These are phyloP conservation scores for Pherbina coryleti DNA, from an alignment of 2,888 invertebrate species.

Conservation along the genomic window DNA sequence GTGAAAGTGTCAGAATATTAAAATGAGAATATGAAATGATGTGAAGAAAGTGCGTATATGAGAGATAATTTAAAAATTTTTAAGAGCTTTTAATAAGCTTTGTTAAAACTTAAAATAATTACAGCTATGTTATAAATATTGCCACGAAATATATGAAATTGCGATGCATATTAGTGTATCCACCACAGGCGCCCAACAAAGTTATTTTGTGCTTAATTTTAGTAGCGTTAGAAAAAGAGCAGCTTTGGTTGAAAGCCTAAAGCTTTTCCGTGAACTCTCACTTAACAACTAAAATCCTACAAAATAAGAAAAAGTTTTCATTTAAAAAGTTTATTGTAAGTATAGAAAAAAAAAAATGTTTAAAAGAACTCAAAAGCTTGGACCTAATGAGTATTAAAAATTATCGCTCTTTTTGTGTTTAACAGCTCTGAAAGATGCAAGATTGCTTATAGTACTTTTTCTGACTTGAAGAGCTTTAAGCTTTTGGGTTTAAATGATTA, in stretches of 20 bases:
- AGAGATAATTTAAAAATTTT: not conserved
- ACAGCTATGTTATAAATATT: conserved; percentile 10
- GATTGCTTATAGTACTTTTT: too few species aligned
- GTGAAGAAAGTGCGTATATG: not conserved
- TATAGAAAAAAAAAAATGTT: not conserved
- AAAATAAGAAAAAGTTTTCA: conserved; percentile 59
- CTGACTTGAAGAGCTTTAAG: too few species aligned
- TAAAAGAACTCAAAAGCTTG: not conserved
- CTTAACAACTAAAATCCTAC: conserved; percentile 69
- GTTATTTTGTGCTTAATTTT: conserved; percentile 48
- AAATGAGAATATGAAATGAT: not conserved
- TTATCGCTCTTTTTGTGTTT: not conserved
- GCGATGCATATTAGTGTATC: conserved; percentile 10
- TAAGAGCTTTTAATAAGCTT: not conserved
- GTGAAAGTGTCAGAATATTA: not conserved
- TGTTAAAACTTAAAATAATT: conserved; percentile 6
- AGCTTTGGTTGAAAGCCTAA: conserved; percentile 49
- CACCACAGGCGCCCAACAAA: not conserved
- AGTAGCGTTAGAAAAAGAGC: conserved; percentile 55
- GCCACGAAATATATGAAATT: conserved; percentile 12
- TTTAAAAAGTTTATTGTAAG: not conserved
- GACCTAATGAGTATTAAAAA: not conserved
- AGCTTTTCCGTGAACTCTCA: conserved; percentile 52
- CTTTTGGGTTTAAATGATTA: too few species aligned
- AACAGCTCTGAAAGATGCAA: not conserved